A percentile compares a stretch with the other conserved stretches of the same genome.
Evolutionary conservation across 23 tunicate genomes (phyloP).

Genomic region (Oikopleura albicans): DNA sequence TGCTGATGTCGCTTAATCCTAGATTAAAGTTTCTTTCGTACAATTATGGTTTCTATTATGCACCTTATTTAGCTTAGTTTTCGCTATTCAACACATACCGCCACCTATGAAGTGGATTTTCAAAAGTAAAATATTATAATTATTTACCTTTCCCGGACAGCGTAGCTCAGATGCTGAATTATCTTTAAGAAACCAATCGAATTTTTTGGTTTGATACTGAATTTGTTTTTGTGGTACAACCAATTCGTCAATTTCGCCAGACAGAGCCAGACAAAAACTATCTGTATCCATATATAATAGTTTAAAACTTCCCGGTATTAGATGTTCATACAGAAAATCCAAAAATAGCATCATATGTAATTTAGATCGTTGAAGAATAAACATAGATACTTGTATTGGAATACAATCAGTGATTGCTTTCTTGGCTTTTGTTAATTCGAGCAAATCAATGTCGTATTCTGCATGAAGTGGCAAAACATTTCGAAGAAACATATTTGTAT

Average conservation of each 20-base stretch:
- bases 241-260: not conserved
- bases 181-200: not conserved
- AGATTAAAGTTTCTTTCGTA: too few relatives aligned
- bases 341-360: not conserved
- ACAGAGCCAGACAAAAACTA: not conserved
- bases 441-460: not conserved
- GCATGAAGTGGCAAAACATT: not conserved
- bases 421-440: not conserved
- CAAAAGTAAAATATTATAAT: too few relatives aligned
- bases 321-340: not conserved
- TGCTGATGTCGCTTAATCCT: too few relatives aligned
- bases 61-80: too few relatives aligned
- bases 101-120: too few relatives aligned
- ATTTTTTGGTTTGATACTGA: not conserved
- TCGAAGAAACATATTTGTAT: not conserved
- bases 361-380: not conserved
- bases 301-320: not conserved
- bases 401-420: not conserved
- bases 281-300: not conserved
- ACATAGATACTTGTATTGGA: not conserved
- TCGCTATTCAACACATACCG: too few relatives aligned
- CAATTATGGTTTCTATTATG: too few relatives aligned
- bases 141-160: not conserved
- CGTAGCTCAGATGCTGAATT: not conserved
- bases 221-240: not conserved